Evolutionary conservation across 92 coral and sea anemone genomes (phyloP), one percentile per base, ranked within the genome.

Genomic region (Epizoanthus ramosus): DNA sequence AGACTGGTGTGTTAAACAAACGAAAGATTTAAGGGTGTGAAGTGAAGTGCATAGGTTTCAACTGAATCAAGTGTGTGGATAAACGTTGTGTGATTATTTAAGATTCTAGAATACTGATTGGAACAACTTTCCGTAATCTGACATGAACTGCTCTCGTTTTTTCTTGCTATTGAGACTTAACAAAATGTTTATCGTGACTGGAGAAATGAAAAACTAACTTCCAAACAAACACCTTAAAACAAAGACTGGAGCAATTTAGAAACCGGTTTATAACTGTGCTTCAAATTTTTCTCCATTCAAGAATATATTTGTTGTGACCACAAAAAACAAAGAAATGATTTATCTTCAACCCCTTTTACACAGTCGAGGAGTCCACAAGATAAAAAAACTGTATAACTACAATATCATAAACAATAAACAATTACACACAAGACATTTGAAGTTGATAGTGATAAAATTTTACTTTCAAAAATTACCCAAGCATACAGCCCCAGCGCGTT

Each of bases 151-250:
- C 47, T 61, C 17, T 57, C 0, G 5, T 45, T 15, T 57, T 22
- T 35, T 24, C 47, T 50, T 54, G 45, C 15, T 72, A 86, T 18
- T 28, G 14, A 50, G 13, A 37, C 71, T 77, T 63, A 19, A 59
- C 3, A 9, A 60, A 71, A 80, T 80, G 87, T 85, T 85, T 89
- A 69, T 80, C 83, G 52, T 69, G 57, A 74, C 63, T 58, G 24
- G 63, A 58, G 70, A 69, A 63, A 61, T 68, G 14, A 19, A 52
- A 65, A 50, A 63, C 41, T 39, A 60, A 39, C 71, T 68, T 74
- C 47, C 57, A 67, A 80, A 80, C 72, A 89, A 74, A 89, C 85
- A 85, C 84, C 67, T 75, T 65, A 74, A 41, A 45, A 45, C 37
- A 57, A 66, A 73, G 71, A 43, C 37, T 60, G 69, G 43, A n/a